phyloP scores from a whole-genome alignment of 2,888 invertebrate genomes.

The Tanypteryx hageni region DNA sequence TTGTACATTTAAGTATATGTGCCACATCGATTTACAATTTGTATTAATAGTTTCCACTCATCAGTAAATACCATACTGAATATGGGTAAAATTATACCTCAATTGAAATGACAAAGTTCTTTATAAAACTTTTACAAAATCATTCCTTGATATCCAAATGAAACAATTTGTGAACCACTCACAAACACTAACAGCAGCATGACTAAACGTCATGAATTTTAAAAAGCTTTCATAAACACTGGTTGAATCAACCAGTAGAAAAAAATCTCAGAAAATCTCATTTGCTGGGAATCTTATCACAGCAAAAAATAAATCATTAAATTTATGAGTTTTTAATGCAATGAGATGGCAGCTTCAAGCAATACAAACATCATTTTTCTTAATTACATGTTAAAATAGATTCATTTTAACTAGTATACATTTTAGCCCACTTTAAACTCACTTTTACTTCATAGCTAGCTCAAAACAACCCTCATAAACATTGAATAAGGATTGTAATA shows the following conservation, averaged over 20 bases:
- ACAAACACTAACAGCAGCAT: not conserved
- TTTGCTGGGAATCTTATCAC: not conserved
- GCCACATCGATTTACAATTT: slow-evolving; percentile 20
- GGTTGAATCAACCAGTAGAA: not conserved
- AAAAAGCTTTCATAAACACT: not conserved
- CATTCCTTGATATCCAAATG: not conserved
- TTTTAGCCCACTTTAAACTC: no score
- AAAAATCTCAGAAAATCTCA: not conserved
- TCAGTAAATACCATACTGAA: not conserved
- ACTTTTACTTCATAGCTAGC: no score
- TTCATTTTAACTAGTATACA: no score
- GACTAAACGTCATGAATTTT: not conserved
- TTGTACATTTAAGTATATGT: slow-evolving; percentile 52
- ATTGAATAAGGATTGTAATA: not conserved
- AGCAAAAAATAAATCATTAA: not conserved
- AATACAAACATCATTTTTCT: not conserved
- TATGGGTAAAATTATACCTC: not conserved
- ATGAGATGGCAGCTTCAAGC: slow-evolving; percentile 20
- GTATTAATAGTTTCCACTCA: not conserved
- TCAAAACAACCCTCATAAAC: no score
- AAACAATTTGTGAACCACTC: not conserved
- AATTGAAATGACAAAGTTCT: not conserved
- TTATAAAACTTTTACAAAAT: not conserved
- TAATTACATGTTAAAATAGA: not conserved
- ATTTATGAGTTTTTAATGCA: not conserved